Base-by-base conservation (phyloP, 2,113 vertebrate species). In the Nerophis lumbriciformis region DNA sequence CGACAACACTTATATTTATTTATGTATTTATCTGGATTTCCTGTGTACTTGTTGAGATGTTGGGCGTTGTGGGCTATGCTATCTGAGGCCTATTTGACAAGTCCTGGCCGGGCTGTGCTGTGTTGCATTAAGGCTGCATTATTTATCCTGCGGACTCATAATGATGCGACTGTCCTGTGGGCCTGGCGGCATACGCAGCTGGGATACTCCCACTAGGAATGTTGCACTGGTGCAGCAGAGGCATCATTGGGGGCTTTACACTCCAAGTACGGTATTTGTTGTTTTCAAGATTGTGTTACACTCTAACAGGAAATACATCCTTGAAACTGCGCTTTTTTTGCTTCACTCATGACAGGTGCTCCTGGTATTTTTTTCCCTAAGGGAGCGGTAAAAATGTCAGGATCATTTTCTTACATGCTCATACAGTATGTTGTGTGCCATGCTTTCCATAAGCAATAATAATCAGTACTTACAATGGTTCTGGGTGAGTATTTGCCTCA, bases 11-110 rank as follows among this genome's bases (percentile, higher is more conserved):
- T 12, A 21, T 85, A 75, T 88, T 89, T 90, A 84, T 90, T 88
- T 86, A 88, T 81, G 79, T 82, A 88, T 89, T 90, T 90, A 88
- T 89, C 77, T 83, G 76, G 86, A 85, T 86, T 90, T 90, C 85
- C 89, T 91, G 84, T 86, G 76, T 84, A 83, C 85, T 85, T 81
- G 73, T 79, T 42, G 77, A 79, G 83, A 80, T 86, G 81, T 78
- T 71, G 67, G 83, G 74, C 21, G 55, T 73, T 80, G 79, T 42
- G 58, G 79, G 59, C 72, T 62, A 19, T 48, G 39, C 66, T 79
- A 80, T 79, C 83, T 87, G 73, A 89, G 82, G 76, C 70, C 52
- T 78, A 28, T 85, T 85, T 88, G 80, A 83, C 75, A 77, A 72
- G 51, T 62, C 35, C 73, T 63, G 70, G 67, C 72, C 55, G 14